Base-by-base conservation (phyloP, 2,113 vertebrate genomes). In the Centropus bengalensis region DNA sequence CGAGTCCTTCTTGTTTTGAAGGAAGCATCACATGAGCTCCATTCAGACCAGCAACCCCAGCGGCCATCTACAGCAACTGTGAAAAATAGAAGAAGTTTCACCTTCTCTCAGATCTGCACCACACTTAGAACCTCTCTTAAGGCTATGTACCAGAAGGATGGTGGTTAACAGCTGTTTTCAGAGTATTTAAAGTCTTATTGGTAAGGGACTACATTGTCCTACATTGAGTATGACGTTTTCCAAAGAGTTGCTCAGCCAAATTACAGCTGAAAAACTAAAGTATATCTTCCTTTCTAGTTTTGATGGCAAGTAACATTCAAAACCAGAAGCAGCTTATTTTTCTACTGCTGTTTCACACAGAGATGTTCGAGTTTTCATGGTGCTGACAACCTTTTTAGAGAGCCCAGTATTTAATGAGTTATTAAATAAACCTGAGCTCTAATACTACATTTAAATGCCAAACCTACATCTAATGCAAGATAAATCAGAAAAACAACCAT, bases 41-140 rank as follows among this genome's bases (percentile, higher is more conserved):
- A 99, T 8, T 97, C 71, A 20, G 98, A 98, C 99, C 99, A 99
- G 96, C 99, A 99, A 64, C 98, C 94, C 99, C 99, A 99, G 64
- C 76, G 97, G 6, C 99, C 99, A 62, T 99, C 99, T 16, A 99
- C 97, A 6, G 74, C 96, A 81, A 97, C 99, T 99, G 81, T 10
- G 89, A 93, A 22, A 81, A 44, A 84, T 6, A 47, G 28, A 62
- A 93, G n/a, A 59, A 67, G 68, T 5, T 22, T 3, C 9, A 7
- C 18, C 2, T 45, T 69, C 81, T 38, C 23, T 20, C 32, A 75
- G n/a, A 64, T 42, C 6, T 42, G 5, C n/a, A 36, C 16, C 3
- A 17, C 20, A 58, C 2, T 28, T 1, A 17, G 1, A 36, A 49
- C 56, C 49, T 92, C 3, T 75, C n/a, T 69, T 63, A 76, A 59